phyloP scores from a whole-genome alignment of 2,888 invertebrate genomes.

The Cataglyphis altisquamis region DNA sequence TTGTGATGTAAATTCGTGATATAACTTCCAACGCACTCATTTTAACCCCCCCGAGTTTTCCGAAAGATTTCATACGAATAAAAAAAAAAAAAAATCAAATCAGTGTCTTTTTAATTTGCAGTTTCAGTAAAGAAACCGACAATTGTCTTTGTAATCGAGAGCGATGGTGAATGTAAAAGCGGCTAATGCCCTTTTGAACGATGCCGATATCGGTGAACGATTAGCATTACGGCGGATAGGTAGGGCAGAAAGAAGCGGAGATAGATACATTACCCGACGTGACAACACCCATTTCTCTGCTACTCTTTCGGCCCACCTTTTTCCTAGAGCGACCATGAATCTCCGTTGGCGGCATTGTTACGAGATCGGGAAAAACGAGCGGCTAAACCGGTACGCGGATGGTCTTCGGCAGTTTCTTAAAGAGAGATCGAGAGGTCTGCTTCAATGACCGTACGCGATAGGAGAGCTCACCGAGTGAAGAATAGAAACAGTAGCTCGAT shows the following conservation, averaged over 20 bases:
- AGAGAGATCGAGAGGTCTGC: constrained; percentile 63
- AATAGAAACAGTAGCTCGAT: constrained; percentile 63
- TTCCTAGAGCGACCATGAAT: constrained; percentile 66
- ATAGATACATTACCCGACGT: constrained; percentile 54
- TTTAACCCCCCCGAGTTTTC: background rate
- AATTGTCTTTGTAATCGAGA: constrained; percentile 6
- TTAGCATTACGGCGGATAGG: constrained; percentile 48
- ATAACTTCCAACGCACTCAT: background rate
- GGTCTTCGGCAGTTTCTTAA: constrained; percentile 68
- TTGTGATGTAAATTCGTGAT: background rate
- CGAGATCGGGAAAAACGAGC: constrained; percentile 67
- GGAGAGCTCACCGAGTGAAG: constrained; percentile 56
- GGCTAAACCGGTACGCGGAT: constrained; percentile 65
- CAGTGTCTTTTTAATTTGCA: background rate
- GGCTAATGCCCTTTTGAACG: constrained; percentile 20
- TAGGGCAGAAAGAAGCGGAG: background rate
- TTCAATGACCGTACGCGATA: constrained; percentile 60
- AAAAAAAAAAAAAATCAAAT: background rate
- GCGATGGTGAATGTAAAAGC: constrained; percentile 33
- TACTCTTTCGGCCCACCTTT: constrained; percentile 48
- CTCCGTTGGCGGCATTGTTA: constrained; percentile 70
- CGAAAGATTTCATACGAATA: background rate
- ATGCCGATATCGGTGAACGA: constrained; percentile 42
- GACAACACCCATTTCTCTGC: constrained; percentile 50
- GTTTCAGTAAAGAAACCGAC: background rate